Base-by-base conservation (phyloP, 2,888 invertebrate genomes). In the Congeria kusceri region DNA sequence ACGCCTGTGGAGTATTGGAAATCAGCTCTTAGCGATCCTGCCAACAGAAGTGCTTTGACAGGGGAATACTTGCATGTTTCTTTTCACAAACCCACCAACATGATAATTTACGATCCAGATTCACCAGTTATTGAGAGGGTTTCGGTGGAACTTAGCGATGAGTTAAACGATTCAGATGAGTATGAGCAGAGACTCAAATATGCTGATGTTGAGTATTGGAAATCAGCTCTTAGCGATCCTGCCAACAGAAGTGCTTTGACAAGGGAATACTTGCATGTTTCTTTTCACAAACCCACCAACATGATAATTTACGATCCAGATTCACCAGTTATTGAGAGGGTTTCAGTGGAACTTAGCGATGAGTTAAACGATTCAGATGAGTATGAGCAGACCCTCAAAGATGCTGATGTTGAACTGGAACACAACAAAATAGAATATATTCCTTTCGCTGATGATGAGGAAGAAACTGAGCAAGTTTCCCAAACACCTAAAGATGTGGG, bases 281-380 rank as follows among this genome's bases (percentile, higher is more conserved):
- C 49, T 20, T 81, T 81, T 66, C 74, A 74, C 11, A 66, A 69
- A 49, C 81, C 81, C 29, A 77, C 77, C 18, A 81, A 77, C 53
- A 77, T 67, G n/a, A 65, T 81, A n/a, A 74, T 77, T 56, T 81
- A 74, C 77, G 81, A 81, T 56, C 81, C 81, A 47, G 81, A 81
- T 18, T 81, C 77, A 49, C 81, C 81, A 13, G 65, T 77, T 53
- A 58, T 81, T 56, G 81, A 81, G 32, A 77, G 58, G 27, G 81
- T 77, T 20, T 66, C 74, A 3, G 71, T 69, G 32, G 77, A 77
- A 47, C 57, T 77, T 18, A 44, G 68, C 56, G 68, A 80, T 65
- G 80, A 73, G 28, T 49, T 81, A 18, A 81, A 70, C 29, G 81
- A 81, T 64, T 66, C 66, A 56, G 77, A 81, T 46, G 73, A 73